Percentiles rank a stretch among this genome's conserved stretches.
These are phyloP conservation scores for Desmodus rotundus DNA, from an alignment of 2,113 vertebrate species.

Conservation along the genomic window DNA sequence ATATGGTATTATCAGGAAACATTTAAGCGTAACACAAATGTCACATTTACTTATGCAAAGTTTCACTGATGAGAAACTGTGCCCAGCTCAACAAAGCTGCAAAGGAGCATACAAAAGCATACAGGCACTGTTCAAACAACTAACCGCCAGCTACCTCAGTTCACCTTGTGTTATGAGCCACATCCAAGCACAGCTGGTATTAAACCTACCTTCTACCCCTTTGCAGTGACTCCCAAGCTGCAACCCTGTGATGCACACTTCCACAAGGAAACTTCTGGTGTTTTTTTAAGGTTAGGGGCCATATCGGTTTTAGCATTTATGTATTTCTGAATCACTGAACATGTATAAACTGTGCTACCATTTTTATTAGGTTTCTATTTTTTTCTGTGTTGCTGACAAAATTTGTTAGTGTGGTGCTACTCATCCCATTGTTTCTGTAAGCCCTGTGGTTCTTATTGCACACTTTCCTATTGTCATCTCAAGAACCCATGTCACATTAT, in stretches of 20 bases:
- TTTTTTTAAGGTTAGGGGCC: constrained; percentile 8
- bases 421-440: neutral
- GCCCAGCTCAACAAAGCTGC: neutral
- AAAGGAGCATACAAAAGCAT: neutral
- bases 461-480: too few relatives aligned
- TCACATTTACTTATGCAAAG: neutral
- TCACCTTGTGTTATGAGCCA: neutral
- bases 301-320: neutral
- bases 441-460: neutral
- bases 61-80: neutral
- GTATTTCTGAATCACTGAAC: neutral
- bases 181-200: neutral
- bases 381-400: neutral
- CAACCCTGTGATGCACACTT: neutral
- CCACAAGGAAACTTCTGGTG: neutral
- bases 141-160: neutral
- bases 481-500: too few relatives aligned
- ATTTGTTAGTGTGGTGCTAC: neutral
- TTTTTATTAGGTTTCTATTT: neutral
- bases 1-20: neutral
- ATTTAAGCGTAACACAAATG: neutral
- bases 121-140: neutral
- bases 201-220: neutral
- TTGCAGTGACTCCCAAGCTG: neutral
- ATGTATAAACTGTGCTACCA: neutral